Conservation (phyloP, 2,797 vertebrate genomes). For the Podargus strigoides region DNA sequence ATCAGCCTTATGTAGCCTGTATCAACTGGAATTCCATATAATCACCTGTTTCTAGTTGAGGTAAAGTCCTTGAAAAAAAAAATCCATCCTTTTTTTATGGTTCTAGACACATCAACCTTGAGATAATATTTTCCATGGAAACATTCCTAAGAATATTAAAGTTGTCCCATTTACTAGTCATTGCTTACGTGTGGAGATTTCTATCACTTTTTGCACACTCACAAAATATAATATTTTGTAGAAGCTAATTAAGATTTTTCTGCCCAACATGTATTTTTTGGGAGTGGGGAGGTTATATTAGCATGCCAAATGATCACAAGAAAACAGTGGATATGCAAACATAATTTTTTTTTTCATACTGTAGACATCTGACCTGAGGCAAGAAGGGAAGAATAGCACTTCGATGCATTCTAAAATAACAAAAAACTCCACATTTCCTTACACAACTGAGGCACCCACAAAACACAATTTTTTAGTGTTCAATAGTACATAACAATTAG, state of each 20-base stretch:
- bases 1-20: background rate
- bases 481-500: background rate
- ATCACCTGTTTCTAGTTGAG: background rate
- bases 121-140: background rate
- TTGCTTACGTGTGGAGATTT: background rate
- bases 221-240: background rate
- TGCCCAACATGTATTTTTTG: background rate
- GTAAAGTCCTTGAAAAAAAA: background rate
- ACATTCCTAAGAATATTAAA: background rate
- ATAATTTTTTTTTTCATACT: background rate
- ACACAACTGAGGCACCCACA: background rate
- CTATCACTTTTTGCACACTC: background rate
- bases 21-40: background rate
- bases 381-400: background rate
- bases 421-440: background rate
- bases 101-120: background rate
- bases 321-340: background rate
- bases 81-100: background rate
- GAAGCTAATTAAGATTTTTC: background rate
- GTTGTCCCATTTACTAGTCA: background rate
- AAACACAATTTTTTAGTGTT: background rate
- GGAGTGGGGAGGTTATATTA: background rate
- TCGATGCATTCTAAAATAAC: background rate
- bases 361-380: background rate
- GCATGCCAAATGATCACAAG: background rate